A percentile compares a stretch with the other conserved stretches of the same genome.
Conservation (phyloP, 2,797 vertebrate species). For the Menidia menidia region DNA sequence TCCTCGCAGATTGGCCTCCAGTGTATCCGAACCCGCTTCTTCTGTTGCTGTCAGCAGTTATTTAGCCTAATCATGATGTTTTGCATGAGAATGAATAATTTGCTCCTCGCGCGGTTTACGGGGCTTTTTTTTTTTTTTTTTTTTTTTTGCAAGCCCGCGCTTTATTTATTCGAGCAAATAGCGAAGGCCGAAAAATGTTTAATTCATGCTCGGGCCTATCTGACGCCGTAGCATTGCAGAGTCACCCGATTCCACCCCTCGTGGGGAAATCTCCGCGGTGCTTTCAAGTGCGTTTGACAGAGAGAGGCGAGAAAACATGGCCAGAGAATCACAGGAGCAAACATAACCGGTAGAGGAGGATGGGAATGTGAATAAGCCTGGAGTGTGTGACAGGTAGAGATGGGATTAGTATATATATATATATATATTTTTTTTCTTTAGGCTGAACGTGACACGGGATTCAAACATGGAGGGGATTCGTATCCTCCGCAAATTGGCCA, state of each 20-base stretch:
- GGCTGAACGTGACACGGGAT: slow-evolving; percentile 50
- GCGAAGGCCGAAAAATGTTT: slow-evolving; percentile 58
- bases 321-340: slow-evolving; percentile 63
- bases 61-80: slow-evolving; percentile 49
- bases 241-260: slow-evolving; percentile 41
- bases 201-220: slow-evolving; percentile 59
- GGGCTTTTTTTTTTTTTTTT: neutral
- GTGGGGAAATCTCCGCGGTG: slow-evolving; percentile 22
- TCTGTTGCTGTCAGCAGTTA: slow-evolving; percentile 53
- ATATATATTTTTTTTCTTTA: slow-evolving; percentile 29
- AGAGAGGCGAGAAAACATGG: slow-evolving; percentile 42
- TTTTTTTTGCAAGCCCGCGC: slow-evolving; percentile 32
- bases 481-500: slow-evolving; percentile 45
- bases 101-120: slow-evolving; percentile 59
- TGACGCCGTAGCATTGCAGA: slow-evolving; percentile 23
- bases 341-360: slow-evolving; percentile 47
- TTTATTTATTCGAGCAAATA: slow-evolving; percentile 70
- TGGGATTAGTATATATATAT: slow-evolving; percentile 42
- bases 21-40: slow-evolving; percentile 29
- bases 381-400: slow-evolving; percentile 43
- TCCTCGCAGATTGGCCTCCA: slow-evolving; percentile 19
- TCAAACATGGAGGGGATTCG: slow-evolving; percentile 42
- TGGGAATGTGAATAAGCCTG: slow-evolving; percentile 50
- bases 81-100: slow-evolving; percentile 60
- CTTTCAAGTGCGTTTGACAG: slow-evolving; percentile 52